Evolutionary conservation across 2,888 invertebrate species (phyloP).

Genomic region (Gymnoscelis rufifasciata): DNA sequence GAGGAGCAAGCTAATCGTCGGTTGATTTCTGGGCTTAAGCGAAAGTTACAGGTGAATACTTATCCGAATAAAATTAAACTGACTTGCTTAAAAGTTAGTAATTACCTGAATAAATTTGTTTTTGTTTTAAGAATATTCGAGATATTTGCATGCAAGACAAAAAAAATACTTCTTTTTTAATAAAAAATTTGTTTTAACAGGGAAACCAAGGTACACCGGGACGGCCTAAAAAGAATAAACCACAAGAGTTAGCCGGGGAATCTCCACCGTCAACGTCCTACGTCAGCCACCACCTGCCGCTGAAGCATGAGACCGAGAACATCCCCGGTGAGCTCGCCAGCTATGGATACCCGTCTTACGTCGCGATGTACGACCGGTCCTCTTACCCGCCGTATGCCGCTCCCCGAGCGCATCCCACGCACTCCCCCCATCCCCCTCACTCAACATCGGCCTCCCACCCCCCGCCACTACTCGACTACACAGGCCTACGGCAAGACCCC

Average conservation of each 20-base stretch:
- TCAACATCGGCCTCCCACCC: slow-evolving; percentile 30
- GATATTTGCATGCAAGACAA: too few relatives aligned
- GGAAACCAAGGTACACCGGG: slow-evolving; percentile 60
- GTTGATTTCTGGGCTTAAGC: slow-evolving; percentile 66
- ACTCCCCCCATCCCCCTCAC: slow-evolving; percentile 34
- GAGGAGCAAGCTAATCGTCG: slow-evolving; percentile 63
- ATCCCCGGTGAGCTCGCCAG: slow-evolving; percentile 23
- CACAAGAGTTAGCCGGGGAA: slow-evolving; percentile 49
- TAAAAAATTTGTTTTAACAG: too few relatives aligned
- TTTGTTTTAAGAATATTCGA: too few relatives aligned
- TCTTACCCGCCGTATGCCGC: slow-evolving; percentile 39
- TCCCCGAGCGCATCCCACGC: slow-evolving; percentile 36
- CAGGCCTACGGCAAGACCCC: slow-evolving; percentile 46
- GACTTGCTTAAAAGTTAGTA: too few relatives aligned
- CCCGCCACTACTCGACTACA: slow-evolving; percentile 47
- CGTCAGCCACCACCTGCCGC: slow-evolving; percentile 43
- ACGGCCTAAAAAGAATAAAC: slow-evolving; percentile 69
- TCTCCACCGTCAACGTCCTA: slow-evolving; percentile 66
- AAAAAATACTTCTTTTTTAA: not conserved
- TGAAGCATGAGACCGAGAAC: slow-evolving; percentile 59
- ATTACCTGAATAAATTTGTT: too few relatives aligned
- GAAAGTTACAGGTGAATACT: slow-evolving; percentile 73
- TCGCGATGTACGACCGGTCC: slow-evolving; percentile 42
- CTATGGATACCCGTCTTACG: slow-evolving; percentile 54
- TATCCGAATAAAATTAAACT: too few relatives aligned